These are phyloP conservation scores for Drosophila equinoxialis DNA, from an alignment of 1,140 invertebrate species.

Conservation along the genomic window DNA sequence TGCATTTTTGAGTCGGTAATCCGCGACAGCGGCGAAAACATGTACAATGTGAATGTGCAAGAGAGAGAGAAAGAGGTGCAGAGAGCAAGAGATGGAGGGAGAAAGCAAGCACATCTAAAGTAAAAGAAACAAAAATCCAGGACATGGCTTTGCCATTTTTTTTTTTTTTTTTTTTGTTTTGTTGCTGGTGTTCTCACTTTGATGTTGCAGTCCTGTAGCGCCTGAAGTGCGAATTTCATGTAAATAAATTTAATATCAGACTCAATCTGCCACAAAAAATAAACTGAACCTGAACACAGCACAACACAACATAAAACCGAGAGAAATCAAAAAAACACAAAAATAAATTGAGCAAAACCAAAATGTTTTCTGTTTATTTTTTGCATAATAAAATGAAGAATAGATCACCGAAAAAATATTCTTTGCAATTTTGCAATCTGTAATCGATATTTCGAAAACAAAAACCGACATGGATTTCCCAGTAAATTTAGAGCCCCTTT, in stretches of 20 bases:
- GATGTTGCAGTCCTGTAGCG: constrained; percentile 6
- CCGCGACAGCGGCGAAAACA: constrained; percentile 47
- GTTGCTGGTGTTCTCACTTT: background rate
- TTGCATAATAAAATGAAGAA: background rate
- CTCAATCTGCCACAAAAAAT: constrained; percentile 60
- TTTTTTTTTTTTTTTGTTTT: background rate
- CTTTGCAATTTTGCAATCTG: too few relatives aligned
- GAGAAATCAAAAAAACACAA: background rate
- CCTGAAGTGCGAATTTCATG: constrained; percentile 64
- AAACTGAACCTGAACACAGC: background rate
- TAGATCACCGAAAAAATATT: too few relatives aligned
- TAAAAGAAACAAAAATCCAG: constrained; percentile 13
- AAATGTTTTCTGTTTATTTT: background rate
- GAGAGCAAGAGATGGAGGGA: constrained; percentile 8
- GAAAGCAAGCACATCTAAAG: background rate
- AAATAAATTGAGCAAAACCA: background rate
- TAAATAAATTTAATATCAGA: constrained; percentile 77
- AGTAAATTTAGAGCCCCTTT: too few relatives aligned
- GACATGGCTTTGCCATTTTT: constrained; percentile 1
- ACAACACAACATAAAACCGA: background rate
- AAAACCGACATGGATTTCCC: too few relatives aligned
- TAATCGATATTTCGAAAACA: too few relatives aligned
- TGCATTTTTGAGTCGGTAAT: constrained; percentile 68
- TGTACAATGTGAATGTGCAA: background rate
- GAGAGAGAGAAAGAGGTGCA: too few relatives aligned